These are phyloP conservation scores for Lysiphlebus fabarum DNA, from an alignment of 1,140 invertebrate genomes.

Conservation along the genomic window DNA sequence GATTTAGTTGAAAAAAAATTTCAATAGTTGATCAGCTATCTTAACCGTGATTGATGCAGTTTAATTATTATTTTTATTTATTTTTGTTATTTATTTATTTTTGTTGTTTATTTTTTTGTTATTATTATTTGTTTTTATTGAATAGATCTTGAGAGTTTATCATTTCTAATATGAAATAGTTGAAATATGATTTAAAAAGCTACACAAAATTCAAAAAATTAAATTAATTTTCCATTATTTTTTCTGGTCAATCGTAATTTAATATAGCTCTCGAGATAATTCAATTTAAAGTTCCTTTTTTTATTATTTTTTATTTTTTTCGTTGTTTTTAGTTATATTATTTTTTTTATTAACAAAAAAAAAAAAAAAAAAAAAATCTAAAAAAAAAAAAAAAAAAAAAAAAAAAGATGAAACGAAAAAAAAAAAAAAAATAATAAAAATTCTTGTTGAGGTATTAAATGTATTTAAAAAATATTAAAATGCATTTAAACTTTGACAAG, in stretches of 20 bases:
- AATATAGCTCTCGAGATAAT: background rate
- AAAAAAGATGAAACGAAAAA: constrained; percentile 7
- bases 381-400: constrained; percentile 21
- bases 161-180: too few relatives aligned
- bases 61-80: background rate
- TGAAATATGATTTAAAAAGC: too few relatives aligned
- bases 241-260: constrained; percentile 2
- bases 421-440: constrained; percentile 10
- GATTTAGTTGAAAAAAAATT: too few relatives aligned
- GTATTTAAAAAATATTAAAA: background rate
- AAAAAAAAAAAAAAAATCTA: constrained; percentile 25
- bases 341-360: constrained; percentile 28
- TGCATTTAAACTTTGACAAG: constrained; percentile 11
- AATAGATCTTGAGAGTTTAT: constrained; percentile 15
- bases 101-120: constrained; percentile 25
- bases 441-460: background rate
- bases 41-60: too few relatives aligned
- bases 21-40: too few relatives aligned
- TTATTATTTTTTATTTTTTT: constrained; percentile 14
- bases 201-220: too few relatives aligned
- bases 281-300: constrained; percentile 10
- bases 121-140: constrained; percentile 18
- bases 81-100: constrained; percentile 20
- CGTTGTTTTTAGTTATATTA: constrained; percentile 22
- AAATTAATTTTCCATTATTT: constrained; percentile 18